Base-by-base conservation (phyloP, 2,797 vertebrate species). In the Novumbra hubbsi region DNA sequence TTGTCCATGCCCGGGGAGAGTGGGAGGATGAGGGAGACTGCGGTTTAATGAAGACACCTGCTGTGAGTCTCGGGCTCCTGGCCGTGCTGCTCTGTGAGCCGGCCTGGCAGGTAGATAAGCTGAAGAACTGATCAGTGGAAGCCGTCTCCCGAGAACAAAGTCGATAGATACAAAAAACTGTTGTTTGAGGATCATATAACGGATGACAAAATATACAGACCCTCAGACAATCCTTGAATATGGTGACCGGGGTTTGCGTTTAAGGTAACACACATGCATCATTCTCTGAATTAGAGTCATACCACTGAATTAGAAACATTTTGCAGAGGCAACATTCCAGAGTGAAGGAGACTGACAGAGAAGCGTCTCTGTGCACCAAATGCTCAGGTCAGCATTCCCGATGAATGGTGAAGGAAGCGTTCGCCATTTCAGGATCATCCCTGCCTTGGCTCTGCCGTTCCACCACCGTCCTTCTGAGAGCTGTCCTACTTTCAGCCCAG, bases 31-130 rank as follows among this genome's bases (percentile, higher is more conserved):
- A 77, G 73, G 24, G 27, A 30, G 38, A 38, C 63, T 21, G 68
- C n/a, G 64, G 73, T 91, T 89, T 92, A 92, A 91, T 92, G 87
- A 91, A 91, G 85, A 83, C 88, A 85, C 87, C 88, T 78, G 83
- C 84, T 50, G 79, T 11, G 76, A 79, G 73, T 68, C 81, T 78
- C 84, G 30, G 67, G 80, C 84, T 81, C 65, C 85, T 80, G 55
- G 83, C 71, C 73, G 81, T 60, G 86, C 71, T 17, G 73, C 84
- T 75, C 79, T 73, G 73, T 81, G 87, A 88, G 83, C 78, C 78
- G 73, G 81, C 81, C 87, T 77, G 84, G 80, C 83, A 80, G 84
- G 87, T 87, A 88, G 88, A 88, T 83, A 84, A 85, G 80, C 81
- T 79, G 81, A 86, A 82, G 81, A 86, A 88, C 75, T 87, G 85